A percentile compares a stretch with the other conserved stretches of the same genome.
phyloP scores from a whole-genome alignment of 2,888 invertebrate species.

The Leptura quadrifasciata region DNA sequence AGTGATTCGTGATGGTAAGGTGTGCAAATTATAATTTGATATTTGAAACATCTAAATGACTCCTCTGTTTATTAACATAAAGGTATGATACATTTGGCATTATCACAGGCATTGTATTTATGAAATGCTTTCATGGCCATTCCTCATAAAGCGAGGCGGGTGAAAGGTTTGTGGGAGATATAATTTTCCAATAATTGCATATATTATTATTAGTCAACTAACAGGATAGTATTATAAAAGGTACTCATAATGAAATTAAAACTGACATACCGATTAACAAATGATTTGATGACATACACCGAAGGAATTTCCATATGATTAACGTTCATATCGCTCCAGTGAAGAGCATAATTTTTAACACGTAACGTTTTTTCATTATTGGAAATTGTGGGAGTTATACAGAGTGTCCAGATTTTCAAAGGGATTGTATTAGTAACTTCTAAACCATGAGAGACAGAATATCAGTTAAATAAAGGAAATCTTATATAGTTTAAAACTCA shows the following conservation, averaged over 20 bases:
- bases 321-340: too few species aligned
- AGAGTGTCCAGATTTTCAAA: too few species aligned
- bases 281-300: too few species aligned
- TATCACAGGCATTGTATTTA: conserved; percentile 32
- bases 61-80: conserved; percentile 17
- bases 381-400: too few species aligned
- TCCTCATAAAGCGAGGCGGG: conserved; percentile 27
- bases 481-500: too few species aligned
- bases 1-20: conserved; percentile 16
- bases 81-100: conserved; percentile 17
- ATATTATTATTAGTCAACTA: conserved; percentile 21
- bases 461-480: too few species aligned
- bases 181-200: conserved; percentile 29
- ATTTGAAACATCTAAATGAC: conserved; percentile 21
- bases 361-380: too few species aligned
- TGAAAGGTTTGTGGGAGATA: conserved; percentile 34
- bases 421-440: too few species aligned
- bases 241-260: background rate
- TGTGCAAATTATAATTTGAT: conserved; percentile 7
- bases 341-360: too few species aligned
- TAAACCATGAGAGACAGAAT: too few species aligned
- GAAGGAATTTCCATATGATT: too few species aligned
- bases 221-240: conserved; percentile 2
- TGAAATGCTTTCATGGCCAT: conserved; percentile 38
- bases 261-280: too few species aligned